Conservation (phyloP, 1,140 invertebrate species). For the Cydia splendana region DNA sequence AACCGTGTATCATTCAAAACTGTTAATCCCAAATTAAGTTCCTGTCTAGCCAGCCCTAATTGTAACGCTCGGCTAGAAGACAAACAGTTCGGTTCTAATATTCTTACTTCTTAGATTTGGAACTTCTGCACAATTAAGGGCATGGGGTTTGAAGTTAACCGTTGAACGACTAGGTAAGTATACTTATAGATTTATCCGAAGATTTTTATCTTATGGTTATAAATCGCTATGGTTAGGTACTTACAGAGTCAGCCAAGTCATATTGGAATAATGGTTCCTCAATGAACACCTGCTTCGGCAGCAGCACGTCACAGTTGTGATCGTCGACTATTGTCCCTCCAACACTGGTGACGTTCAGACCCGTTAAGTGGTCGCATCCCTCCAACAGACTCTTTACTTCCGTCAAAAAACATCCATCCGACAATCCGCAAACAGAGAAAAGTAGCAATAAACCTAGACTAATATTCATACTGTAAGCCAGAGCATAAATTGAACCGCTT, state of each 20-base stretch:
- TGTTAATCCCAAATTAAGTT: neutral
- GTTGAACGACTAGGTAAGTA: too few species aligned
- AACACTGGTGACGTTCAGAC: slow-evolving; percentile 67
- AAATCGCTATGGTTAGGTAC: neutral
- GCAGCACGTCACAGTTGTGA: slow-evolving; percentile 72
- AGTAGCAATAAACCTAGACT: slow-evolving; percentile 35
- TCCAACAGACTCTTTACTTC: slow-evolving; percentile 68
- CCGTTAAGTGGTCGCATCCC: slow-evolving; percentile 65
- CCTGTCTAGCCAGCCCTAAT: neutral
- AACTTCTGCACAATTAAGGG: too few species aligned
- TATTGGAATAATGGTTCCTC: slow-evolving; percentile 72
- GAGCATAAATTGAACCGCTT: neutral
- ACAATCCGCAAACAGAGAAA: slow-evolving; percentile 36
- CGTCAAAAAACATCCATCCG: slow-evolving; percentile 53
- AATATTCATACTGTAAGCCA: neutral
- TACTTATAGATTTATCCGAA: too few species aligned
- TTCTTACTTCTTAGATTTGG: too few species aligned
- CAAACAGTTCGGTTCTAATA: too few species aligned
- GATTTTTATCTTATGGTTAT: too few species aligned
- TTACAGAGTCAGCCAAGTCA: slow-evolving; percentile 64
- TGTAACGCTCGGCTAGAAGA: too few species aligned
- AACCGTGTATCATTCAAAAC: too few species aligned
- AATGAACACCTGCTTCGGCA: slow-evolving; percentile 72
- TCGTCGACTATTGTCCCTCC: slow-evolving; percentile 74
- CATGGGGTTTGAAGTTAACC: too few species aligned